phyloP scores from a whole-genome alignment of 2,113 vertebrate genomes.

The Polypterus senegalus region DNA sequence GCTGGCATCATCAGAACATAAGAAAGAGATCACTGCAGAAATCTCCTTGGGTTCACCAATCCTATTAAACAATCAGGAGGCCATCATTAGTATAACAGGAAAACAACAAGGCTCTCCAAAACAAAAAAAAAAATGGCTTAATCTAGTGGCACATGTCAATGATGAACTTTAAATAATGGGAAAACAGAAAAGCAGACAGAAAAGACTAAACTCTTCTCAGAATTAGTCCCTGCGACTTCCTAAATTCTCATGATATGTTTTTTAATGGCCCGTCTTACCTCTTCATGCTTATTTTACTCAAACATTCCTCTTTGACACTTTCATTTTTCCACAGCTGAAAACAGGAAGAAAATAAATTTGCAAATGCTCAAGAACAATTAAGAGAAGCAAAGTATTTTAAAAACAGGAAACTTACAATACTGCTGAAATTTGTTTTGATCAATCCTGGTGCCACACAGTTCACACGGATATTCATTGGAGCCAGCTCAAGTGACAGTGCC shows the following conservation, averaged over 20 bases:
- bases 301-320: slow-evolving; percentile 21
- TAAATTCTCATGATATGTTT: too few species aligned
- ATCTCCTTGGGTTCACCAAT: slow-evolving; percentile 64
- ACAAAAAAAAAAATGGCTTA: too few species aligned
- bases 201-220: too few species aligned
- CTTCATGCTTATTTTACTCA: slow-evolving; percentile 43
- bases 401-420: slow-evolving; percentile 42
- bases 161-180: too few species aligned
- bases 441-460: slow-evolving; percentile 77
- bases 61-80: slow-evolving; percentile 31
- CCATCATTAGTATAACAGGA: not conserved
- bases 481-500: slow-evolving; percentile 58
- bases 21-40: slow-evolving; percentile 60
- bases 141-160: too few species aligned
- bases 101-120: not conserved
- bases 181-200: too few species aligned
- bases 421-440: slow-evolving; percentile 70
- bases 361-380: not conserved
- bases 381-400: not conserved
- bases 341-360: slow-evolving; percentile 12
- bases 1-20: slow-evolving; percentile 66
- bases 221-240: too few species aligned
- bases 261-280: slow-evolving; percentile 38
- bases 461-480: slow-evolving; percentile 56
- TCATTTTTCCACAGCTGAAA: slow-evolving; percentile 56